These are phyloP conservation scores for Teinopalpus imperialis DNA, from an alignment of 2,888 invertebrate species.

Conservation along the genomic window DNA sequence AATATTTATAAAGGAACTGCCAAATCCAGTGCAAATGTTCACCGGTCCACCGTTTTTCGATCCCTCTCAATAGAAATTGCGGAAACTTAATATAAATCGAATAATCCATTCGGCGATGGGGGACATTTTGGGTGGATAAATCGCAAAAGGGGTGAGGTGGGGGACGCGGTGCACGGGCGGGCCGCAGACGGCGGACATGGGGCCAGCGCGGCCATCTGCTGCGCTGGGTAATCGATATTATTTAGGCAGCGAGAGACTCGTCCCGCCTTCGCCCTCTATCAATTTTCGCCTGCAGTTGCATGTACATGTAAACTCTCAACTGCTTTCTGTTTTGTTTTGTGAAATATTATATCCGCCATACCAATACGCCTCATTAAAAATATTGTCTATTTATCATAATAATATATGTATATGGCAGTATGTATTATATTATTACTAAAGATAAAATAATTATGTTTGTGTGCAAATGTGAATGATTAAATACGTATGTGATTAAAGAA, in stretches of 20 bases:
- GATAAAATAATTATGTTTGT: not conserved
- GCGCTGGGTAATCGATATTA: conserved; percentile 76
- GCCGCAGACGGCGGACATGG: conserved; percentile 45
- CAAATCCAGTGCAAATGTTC: conserved; percentile 61
- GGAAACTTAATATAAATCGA: conserved; percentile 81
- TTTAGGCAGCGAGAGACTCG: conserved; percentile 59
- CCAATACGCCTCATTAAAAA: too few relatives aligned
- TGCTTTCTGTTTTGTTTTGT: too few relatives aligned
- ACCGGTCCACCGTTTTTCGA: conserved; percentile 47
- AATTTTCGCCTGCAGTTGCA: conserved; percentile 21
- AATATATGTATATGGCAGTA: too few relatives aligned
- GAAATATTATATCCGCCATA: too few relatives aligned
- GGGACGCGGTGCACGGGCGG: conserved; percentile 51
- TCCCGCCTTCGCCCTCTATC: conserved; percentile 25
- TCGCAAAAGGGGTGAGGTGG: conserved; percentile 74
- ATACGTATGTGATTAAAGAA: not conserved
- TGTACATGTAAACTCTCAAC: not conserved
- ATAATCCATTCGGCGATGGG: conserved; percentile 74
- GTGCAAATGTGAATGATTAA: not conserved
- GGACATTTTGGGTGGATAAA: conserved; percentile 75
- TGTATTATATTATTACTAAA: too few relatives aligned
- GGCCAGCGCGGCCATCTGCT: conserved; percentile 73
- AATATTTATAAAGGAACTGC: conserved; percentile 66
- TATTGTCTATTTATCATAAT: too few relatives aligned
- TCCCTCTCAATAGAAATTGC: conserved; percentile 75